Evolutionary conservation across 53 echinoderm and acorn worm genomes (phyloP), one percentile per base, ranked within the genome.

Genomic region (Glandiceps talaboti): DNA sequence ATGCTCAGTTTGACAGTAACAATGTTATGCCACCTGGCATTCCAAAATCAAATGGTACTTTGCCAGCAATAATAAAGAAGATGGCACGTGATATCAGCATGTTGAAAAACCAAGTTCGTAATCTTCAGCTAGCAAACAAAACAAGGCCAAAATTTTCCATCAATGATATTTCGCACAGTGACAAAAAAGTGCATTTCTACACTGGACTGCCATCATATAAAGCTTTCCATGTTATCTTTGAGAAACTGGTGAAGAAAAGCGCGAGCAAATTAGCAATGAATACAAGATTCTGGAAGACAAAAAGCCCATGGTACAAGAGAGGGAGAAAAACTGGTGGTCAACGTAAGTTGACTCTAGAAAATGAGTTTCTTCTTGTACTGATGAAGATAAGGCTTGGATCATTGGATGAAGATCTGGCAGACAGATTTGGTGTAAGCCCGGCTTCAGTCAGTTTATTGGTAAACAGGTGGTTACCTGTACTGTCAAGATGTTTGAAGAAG

Each of bases 331-430:
- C 90, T 28, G 86, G 86, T 12, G 80, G 30, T 29, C 80, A 80
- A 33, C 32, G 86, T 14, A 72, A 73, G 64, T 74, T 64, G 30
- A 27, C 78, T 30, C 30, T 86, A 27, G 78, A 89, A 78, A 81
- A 86, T 74, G 89, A 89, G 75, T 83, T 86, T 25, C 73, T 89
- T 1, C 80, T 89, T 77, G 85, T 83, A 0, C 81, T 86, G 20
- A 85, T 89, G 86, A 89, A 86, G 32, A 74, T 86, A 27, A 75
- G 86, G n/a, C 83, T 86, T 6, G 85, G 85, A 80, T 79, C 86
- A 1, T 27, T 82, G 29, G 80, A 83, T 74, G 83, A 86, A 32
- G 89, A 89, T 33, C 74, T 89, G 30, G 86, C 86, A 25, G 82
- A 85, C 32, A 64, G 89, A 0, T 89, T 89, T 64, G 81, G 83